Evolutionary conservation across 1,140 invertebrate genomes (phyloP).

Genomic region (Pygmarrhopalites habei): DNA sequence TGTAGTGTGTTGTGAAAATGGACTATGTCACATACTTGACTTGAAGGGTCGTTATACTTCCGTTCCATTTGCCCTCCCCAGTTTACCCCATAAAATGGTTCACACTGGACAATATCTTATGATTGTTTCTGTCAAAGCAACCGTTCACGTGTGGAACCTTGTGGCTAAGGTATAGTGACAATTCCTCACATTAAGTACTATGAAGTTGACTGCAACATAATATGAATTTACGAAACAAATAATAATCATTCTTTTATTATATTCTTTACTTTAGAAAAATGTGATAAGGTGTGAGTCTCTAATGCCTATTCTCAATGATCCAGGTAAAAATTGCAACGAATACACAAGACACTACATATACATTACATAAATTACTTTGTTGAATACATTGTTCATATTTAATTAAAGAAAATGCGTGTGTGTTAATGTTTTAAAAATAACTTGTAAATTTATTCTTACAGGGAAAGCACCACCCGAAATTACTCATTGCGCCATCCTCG

Average conservation of each 20-base stretch:
- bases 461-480: background rate
- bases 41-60: conserved; percentile 49
- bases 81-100: conserved; percentile 49
- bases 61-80: conserved; percentile 57
- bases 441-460: background rate
- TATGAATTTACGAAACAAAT: too few species aligned
- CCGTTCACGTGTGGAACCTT: conserved; percentile 42
- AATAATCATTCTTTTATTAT: too few species aligned
- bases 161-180: too few species aligned
- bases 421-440: conserved; percentile 15
- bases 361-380: background rate
- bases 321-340: too few species aligned
- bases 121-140: conserved; percentile 41
- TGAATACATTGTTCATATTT: background rate
- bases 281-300: conserved; percentile 38
- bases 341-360: background rate
- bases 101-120: conserved; percentile 42
- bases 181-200: too few species aligned
- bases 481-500: conserved; percentile 20
- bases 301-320: conserved; percentile 33
- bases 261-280: too few species aligned
- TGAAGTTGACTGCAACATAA: too few species aligned
- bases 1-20: conserved; percentile 59
- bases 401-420: conserved; percentile 35
- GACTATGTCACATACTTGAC: conserved; percentile 57